Evolutionary conservation across 2,797 vertebrate genomes (phyloP), one percentile per base, ranked within the genome.

Genomic region (Sitta carolinensis): DNA sequence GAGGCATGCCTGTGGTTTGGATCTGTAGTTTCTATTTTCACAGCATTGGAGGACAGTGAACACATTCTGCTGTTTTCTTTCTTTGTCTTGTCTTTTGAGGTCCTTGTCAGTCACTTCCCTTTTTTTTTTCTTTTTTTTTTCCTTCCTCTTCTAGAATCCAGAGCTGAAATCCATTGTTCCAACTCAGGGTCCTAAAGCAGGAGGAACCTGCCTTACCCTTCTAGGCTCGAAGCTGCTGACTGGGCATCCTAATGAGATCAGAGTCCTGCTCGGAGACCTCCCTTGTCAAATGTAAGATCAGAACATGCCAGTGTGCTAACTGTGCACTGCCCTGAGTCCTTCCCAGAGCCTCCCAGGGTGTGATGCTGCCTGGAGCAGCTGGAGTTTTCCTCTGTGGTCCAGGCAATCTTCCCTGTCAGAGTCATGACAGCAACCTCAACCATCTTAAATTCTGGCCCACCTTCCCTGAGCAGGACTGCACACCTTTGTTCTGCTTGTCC

Each of bases 171-270:
- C 98, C 27, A 97, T 99, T 84, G 97, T 97, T 80, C 99, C 99
- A 12, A 96, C 97, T 68, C 98, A 97, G n/a, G 99, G 99, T 17
- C 99, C 99, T 67, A 98, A 98, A 96, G 99, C 99, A 0, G 99
- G 99, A 51, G 99, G 99, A 73, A 99, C 99, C 11, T 96, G 93
- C 51, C 98, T 99, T 47, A 99, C 98, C 7, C 98, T 99, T 94
- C 98, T 94, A 2, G 99, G 99, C 62, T 97, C 97, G 47, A 98
- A 98, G 94, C 98, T 99, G 74, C 97, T 98, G 94, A 99, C 99
- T 1, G 99, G 99, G 25, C 98, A 97, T 34, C 96, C 98, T 42
- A 98, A 96, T 59, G 98, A 99, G 93, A 98, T 99, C 95, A 97
- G 95, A 47, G 91, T 99, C 77, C 96, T 98, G 27, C 97, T 99